Conservation (phyloP, 2,797 vertebrate genomes). For the Myotis daubentonii region DNA sequence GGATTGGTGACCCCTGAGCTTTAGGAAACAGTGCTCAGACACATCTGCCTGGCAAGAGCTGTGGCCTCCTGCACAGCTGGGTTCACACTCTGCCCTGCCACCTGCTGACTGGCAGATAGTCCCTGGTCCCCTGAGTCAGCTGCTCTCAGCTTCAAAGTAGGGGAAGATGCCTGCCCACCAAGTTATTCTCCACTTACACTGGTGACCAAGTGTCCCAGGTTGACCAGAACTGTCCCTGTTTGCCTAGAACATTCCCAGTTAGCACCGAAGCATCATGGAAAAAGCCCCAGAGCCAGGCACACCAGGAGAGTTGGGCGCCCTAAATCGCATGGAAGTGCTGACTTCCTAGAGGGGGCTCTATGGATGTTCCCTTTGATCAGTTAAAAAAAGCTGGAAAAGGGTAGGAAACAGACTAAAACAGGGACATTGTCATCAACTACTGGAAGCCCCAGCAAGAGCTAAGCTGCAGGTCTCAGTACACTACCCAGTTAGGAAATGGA, state of each 20-base stretch:
- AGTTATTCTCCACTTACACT: not conserved
- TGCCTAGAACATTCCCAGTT: no score
- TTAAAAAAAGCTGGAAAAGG: not conserved
- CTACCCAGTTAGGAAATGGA: not conserved
- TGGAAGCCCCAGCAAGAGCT: not conserved
- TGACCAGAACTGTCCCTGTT: not conserved
- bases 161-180: not conserved
- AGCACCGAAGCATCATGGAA: not conserved
- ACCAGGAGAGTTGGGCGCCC: not conserved
- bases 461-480: no score
- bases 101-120: not conserved
- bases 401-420: not conserved
- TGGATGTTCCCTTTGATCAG: accelerated
- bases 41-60: not conserved
- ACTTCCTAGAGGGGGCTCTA: not conserved
- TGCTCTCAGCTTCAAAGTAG: not conserved
- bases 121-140: accelerated
- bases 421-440: not conserved
- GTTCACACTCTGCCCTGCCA: not conserved
- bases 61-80: not conserved
- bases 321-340: not conserved
- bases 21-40: not conserved
- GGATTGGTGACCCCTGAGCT: accelerated
- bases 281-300: not conserved
- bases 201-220: not conserved